Conservation (phyloP, 2,113 vertebrate species). For the Tympanuchus pallidicinctus region DNA sequence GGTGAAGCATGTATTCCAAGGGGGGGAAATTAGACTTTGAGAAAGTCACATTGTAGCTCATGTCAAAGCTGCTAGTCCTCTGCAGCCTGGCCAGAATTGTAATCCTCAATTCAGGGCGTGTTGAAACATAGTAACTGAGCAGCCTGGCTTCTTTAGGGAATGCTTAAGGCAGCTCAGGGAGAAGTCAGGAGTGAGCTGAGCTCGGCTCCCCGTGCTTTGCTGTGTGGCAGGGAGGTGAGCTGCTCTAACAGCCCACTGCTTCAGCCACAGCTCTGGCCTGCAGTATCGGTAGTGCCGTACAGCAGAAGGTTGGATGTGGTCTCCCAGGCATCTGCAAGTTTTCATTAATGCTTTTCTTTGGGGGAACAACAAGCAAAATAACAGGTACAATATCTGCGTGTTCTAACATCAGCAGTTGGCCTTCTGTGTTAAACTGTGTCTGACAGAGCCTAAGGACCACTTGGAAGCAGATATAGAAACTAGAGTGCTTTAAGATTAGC, state of each 20-base stretch:
- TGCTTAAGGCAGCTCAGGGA: rapidly evolving
- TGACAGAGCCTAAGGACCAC: not conserved
- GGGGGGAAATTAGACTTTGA: not conserved
- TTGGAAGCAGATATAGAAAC: not conserved
- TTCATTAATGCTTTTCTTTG: not conserved
- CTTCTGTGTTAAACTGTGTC: not conserved
- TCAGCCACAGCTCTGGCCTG: not conserved
- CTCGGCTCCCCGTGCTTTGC: not conserved
- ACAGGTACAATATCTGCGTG: not conserved
- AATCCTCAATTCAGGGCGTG: not conserved
- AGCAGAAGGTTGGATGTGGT: not conserved
- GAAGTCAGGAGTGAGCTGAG: not conserved
- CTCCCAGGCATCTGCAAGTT: not conserved
- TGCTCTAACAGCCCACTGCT: not conserved
- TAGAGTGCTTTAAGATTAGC: not conserved
- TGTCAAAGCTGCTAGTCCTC: not conserved
- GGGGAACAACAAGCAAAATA: not conserved
- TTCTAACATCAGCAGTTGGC: not conserved
- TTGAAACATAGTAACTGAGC: not conserved
- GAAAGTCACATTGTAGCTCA: not conserved
- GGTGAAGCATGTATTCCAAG: not conserved
- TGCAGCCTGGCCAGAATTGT: not conserved
- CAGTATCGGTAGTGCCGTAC: not conserved
- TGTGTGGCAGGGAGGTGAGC: not conserved
- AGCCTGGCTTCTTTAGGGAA: not conserved